Percentiles rank a stretch among this genome's conserved stretches.
phyloP scores from a whole-genome alignment of 2,113 vertebrate genomes.

The Perognathus longimembris region DNA sequence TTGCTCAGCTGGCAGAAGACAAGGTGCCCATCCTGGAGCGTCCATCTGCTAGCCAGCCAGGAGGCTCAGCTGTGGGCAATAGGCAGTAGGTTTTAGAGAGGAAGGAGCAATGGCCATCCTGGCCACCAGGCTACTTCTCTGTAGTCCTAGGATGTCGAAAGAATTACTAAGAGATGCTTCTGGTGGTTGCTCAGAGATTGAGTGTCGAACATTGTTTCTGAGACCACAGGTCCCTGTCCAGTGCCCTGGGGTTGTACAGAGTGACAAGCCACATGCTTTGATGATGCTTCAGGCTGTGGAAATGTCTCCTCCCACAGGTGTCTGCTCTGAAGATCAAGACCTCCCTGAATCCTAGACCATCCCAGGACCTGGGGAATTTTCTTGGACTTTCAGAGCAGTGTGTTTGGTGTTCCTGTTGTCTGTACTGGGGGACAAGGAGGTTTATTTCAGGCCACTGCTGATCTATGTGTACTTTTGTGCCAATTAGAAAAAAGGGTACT shows the following conservation, averaged over 20 bases:
- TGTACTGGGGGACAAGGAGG: background rate
- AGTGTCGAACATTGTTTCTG: background rate
- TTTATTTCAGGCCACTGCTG: background rate
- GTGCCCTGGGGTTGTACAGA: background rate
- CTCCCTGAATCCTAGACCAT: accelerated
- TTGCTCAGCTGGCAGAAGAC: conserved; percentile 18
- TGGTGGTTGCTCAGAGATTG: background rate
- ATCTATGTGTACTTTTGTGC: background rate
- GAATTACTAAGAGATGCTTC: accelerated
- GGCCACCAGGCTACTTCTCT: background rate
- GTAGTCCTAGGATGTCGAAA: accelerated
- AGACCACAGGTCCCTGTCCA: background rate
- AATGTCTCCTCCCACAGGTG: background rate
- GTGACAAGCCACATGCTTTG: background rate
- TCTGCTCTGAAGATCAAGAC: background rate
- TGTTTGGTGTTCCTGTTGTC: background rate
- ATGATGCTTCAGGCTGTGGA: background rate
- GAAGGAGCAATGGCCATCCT: background rate
- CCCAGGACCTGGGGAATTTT: background rate
- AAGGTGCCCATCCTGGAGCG: background rate
- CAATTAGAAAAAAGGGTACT: background rate
- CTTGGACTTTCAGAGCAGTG: background rate
- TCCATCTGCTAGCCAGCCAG: accelerated
- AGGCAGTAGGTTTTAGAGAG: background rate
- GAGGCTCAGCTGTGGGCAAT: background rate